Evolutionary conservation across 2,888 invertebrate genomes (phyloP).

Genomic region (Hemistola chrysoprasaria): DNA sequence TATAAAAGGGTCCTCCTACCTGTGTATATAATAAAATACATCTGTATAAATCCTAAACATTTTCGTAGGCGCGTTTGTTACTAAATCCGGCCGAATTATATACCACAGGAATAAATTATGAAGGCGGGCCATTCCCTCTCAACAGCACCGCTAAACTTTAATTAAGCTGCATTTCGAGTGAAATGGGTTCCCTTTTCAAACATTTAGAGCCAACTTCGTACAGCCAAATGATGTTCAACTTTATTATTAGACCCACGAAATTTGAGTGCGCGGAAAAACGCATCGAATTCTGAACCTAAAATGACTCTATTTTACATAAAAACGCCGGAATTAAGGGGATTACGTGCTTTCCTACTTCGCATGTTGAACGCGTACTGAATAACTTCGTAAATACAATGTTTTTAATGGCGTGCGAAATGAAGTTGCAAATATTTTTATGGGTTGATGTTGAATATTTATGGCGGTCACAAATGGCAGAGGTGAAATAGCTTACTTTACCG

Average conservation of each 20-base stretch:
- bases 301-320: slow-evolving; percentile 54
- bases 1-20: slow-evolving; percentile 7
- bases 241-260: slow-evolving; percentile 35
- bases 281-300: slow-evolving; percentile 33
- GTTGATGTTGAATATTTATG: slow-evolving; percentile 21
- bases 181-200: slow-evolving; percentile 67
- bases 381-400: slow-evolving; percentile 40
- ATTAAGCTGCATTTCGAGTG: slow-evolving; percentile 72
- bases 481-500: background rate
- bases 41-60: slow-evolving; percentile 54
- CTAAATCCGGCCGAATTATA: slow-evolving; percentile 71
- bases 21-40: slow-evolving; percentile 20
- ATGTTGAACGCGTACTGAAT: slow-evolving; percentile 44
- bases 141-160: slow-evolving; percentile 67
- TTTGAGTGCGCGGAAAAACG: slow-evolving; percentile 33
- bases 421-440: slow-evolving; percentile 38
- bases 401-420: slow-evolving; percentile 44
- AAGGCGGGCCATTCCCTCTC: slow-evolving; percentile 65
- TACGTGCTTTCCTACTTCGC: slow-evolving; percentile 37
- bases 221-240: slow-evolving; percentile 47
- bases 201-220: slow-evolving; percentile 55
- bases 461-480: slow-evolving; percentile 12
- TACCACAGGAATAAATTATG: slow-evolving; percentile 74
- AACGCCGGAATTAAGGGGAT: slow-evolving; percentile 41
- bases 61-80: slow-evolving; percentile 59